Evolutionary conservation across 2,797 vertebrate genomes (phyloP).

Genomic region (Anniella stebbinsi): DNA sequence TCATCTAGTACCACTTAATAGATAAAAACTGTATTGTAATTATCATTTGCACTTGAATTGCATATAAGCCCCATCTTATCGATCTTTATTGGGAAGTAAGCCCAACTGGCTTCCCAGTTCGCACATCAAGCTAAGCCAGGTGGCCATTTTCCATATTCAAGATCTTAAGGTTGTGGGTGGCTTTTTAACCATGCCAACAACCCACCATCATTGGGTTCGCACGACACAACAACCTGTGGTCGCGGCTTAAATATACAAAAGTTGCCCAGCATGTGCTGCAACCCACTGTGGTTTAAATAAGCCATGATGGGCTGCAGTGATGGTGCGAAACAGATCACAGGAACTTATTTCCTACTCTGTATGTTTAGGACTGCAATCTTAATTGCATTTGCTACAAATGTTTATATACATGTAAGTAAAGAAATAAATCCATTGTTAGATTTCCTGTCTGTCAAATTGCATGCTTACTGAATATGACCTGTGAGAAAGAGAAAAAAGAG

Average conservation of each 20-base stretch:
- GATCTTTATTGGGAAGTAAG: background rate
- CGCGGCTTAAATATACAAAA: no score
- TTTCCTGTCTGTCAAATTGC: slow-evolving; percentile 34
- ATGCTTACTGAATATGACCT: slow-evolving; percentile 51
- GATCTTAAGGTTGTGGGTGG: no score
- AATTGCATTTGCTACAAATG: background rate
- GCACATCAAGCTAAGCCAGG: no score
- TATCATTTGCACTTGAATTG: slow-evolving; percentile 62
- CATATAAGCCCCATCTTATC: background rate
- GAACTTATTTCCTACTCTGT: background rate
- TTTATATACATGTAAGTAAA: slow-evolving; percentile 10
- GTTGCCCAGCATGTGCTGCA: no score
- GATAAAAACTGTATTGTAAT: slow-evolving; percentile 42
- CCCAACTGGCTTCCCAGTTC: background rate
- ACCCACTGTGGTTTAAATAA: no score
- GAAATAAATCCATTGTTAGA: background rate
- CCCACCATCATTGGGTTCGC: no score
- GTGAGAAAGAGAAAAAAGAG: slow-evolving; percentile 47
- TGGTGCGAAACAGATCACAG: background rate
- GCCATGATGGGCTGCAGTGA: no score
- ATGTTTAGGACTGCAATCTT: background rate
- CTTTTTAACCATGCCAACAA: no score
- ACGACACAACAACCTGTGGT: no score
- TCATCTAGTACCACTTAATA: slow-evolving; percentile 47
- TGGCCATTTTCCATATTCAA: no score